Evolutionary conservation across 1,140 invertebrate genomes (phyloP), one percentile per base, ranked within the genome.

Genomic region (Octopus bimaculoides): DNA sequence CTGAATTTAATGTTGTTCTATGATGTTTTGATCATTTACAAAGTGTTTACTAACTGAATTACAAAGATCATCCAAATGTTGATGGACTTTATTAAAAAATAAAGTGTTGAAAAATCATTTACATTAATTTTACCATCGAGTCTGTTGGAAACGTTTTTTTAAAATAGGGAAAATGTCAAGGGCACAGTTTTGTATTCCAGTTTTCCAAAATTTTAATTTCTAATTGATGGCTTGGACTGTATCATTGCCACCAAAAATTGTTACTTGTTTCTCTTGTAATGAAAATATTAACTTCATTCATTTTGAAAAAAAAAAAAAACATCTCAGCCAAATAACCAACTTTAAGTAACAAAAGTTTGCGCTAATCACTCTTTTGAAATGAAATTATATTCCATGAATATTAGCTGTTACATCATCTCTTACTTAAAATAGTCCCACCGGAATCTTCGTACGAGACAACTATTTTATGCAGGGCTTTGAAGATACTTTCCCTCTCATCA

Each of bases 131-230:
- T 2, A 66, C 2, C 61, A 66, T n/a, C 3, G 12, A 66, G 61
- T 66, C n/a, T n/a, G 3, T n/a, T 66, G 1, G 61, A 66, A 66
- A 66, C n/a, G 3, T 66, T n/a, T 66, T 66, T 66, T 14, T 14
- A 2, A 66, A 66, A 66, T 66, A 66, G 61, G 61, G 61, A 66
- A 66, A n/a, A 12, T 66, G 61, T 66, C 61, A 66, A 66, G 61
- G 12, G 12, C 61, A 66, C 61, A n/a, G 61, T 66, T 66, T 66
- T 66, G 61, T 66, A 66, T 66, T 12, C 61, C 12, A 66, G 61
- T 66, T 66, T 66, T 66, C 61, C 61, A 66, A 66, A 66, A 66
- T 12, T 66, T n/a, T 66, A 66, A 66, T 12, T 66, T 66, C 61
- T n/a, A 14, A 14, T 66, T 66, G 61, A 66, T 14, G 61, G 61